Evolutionary conservation across 1,140 invertebrate species (phyloP).

Genomic region (Saccostrea glomerata): DNA sequence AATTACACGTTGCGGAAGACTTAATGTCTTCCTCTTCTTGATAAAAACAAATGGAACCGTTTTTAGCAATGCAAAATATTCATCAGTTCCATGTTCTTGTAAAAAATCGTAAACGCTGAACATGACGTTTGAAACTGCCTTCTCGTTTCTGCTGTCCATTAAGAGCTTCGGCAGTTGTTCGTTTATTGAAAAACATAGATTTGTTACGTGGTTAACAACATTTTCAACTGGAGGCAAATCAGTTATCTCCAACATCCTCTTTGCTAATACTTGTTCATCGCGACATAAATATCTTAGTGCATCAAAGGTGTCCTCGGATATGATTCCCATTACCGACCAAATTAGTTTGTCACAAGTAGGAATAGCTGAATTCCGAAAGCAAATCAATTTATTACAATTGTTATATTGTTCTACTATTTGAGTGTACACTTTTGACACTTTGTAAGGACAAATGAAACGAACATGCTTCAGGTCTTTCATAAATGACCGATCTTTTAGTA

Average conservation of each 20-base stretch:
- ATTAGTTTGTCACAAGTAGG: not conserved
- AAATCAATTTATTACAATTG: not conserved
- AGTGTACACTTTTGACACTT: not conserved
- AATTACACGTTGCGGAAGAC: conserved; percentile 57
- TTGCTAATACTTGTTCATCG: not conserved
- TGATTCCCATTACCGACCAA: not conserved
- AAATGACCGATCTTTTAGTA: not conserved
- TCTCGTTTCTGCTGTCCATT: not conserved
- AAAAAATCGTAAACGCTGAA: not conserved
- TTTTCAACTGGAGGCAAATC: not conserved
- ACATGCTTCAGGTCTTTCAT: not conserved
- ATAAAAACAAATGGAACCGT: conserved; percentile 40
- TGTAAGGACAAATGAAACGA: not conserved
- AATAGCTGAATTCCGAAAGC: not conserved
- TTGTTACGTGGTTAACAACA: not conserved
- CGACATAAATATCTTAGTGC: not conserved
- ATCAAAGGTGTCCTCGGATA: not conserved
- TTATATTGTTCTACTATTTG: not conserved
- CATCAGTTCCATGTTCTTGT: not conserved
- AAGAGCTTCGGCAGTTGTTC: not conserved
- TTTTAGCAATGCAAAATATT: not conserved
- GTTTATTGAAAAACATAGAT: not conserved
- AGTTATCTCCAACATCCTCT: not conserved
- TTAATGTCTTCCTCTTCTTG: not conserved
- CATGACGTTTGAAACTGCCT: not conserved